Percentiles rank a stretch among this genome's conserved stretches.
Evolutionary conservation across 2,113 vertebrate genomes (phyloP).

Genomic region (Mirounga angustirostris): DNA sequence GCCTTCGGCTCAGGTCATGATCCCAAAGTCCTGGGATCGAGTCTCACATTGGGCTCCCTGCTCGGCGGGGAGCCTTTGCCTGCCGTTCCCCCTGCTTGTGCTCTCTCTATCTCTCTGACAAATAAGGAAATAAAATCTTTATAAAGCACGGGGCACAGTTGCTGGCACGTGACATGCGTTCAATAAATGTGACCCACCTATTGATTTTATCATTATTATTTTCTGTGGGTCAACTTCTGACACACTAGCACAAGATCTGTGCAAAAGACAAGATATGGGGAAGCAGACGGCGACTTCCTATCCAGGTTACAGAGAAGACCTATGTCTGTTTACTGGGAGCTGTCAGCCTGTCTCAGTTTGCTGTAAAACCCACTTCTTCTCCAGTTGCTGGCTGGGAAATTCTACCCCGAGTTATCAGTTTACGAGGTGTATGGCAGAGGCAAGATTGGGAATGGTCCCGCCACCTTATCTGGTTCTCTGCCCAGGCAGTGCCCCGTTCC

Average conservation of each 20-base stretch:
- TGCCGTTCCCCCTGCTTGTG: too few species aligned
- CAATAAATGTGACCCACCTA: background rate
- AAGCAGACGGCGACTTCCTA: constrained; percentile 28
- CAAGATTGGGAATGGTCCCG: background rate
- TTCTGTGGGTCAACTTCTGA: background rate
- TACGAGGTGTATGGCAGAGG: constrained; percentile 55
- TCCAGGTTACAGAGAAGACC: background rate
- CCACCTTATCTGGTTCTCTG: constrained; percentile 55
- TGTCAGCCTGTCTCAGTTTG: constrained; percentile 47
- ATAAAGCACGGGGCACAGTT: background rate
- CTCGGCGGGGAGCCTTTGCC: too few species aligned
- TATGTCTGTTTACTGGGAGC: constrained; percentile 57
- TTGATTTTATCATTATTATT: constrained; percentile 4
- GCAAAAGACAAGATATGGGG: background rate
- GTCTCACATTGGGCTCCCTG: background rate
- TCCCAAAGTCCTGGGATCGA: background rate
- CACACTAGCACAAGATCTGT: background rate
- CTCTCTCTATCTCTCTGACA: background rate
- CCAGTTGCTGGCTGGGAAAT: constrained; percentile 62
- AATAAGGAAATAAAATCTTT: background rate
- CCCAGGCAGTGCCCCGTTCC: background rate
- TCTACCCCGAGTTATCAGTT: constrained; percentile 69
- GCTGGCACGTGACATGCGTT: background rate
- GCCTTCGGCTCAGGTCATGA: background rate
- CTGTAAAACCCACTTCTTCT: constrained; percentile 55